Base-by-base conservation (phyloP, 1,140 invertebrate species). In the Pygmarrhopalites habei region DNA sequence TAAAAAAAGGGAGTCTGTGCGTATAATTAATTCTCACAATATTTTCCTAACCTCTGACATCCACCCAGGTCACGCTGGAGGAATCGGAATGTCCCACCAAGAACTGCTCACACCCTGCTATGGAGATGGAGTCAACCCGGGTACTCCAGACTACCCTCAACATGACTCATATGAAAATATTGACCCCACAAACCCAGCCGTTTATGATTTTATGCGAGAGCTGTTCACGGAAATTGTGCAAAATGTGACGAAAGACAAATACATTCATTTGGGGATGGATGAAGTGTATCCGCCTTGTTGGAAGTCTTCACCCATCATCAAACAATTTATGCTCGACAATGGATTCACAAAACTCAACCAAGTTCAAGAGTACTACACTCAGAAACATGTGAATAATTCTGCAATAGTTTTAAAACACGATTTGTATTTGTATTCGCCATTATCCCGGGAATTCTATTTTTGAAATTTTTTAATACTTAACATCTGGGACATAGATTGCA, bases 201-300 rank as follows among this genome's bases (percentile, higher is more conserved):
- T 83, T 1, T 93, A 86, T 74, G 73, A 77, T 7, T 85, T 92
- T 68, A 68, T 93, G 30, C 69, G 77, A 21, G 77, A 81, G 3
- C 78, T 95, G 15, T 84, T 91, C 63, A 70, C 72, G 0, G 90
- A 94, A 78, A 78, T 90, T 1, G 75, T 79, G 17, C 51, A 75
- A 0, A 30, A 72, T 25, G 73, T 84, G 26, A 91, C 94, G 72
- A 82, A 82, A 0, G 91, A 94, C 69, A 74, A 81, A 65, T 92
- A 49, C 74, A 72, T 93, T 25, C 91, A 94, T 77, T 73, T 94
- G 1, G 93, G 94, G 25, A 93, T 92, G 2, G 93, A 98, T 75
- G 94, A 98, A 79, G 92, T 96, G 28, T 68, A 68, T 41, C 23
- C 56, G 14, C 58, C 61, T 15, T 68, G 66, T 30, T 66, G 66